These are phyloP conservation scores for Mareca strepera DNA, from an alignment of 2,797 vertebrate species.

Conservation along the genomic window DNA sequence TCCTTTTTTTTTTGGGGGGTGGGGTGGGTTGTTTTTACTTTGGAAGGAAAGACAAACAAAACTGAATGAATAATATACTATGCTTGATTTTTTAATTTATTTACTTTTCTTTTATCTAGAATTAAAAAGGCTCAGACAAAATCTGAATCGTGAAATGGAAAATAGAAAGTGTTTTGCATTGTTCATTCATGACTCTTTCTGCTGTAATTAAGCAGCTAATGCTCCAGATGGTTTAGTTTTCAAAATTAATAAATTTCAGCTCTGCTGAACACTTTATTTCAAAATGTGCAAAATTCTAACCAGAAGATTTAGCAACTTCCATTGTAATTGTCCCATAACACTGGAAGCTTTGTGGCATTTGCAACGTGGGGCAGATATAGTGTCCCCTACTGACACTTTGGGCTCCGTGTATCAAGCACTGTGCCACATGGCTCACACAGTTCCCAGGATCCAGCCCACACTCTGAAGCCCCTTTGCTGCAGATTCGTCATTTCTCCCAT, in stretches of 20 bases:
- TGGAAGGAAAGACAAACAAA: conserved; percentile 31
- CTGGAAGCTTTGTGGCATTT: neutral
- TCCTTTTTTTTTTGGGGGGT: neutral
- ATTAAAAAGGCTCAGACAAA: conserved; percentile 58
- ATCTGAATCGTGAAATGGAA: conserved; percentile 51
- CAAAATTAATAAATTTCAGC: conserved; percentile 77
- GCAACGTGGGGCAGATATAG: neutral
- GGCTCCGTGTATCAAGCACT: neutral
- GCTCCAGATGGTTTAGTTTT: conserved; percentile 77
- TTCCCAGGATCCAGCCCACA: neutral
- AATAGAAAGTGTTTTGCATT: conserved; percentile 60
- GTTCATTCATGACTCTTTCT: conserved; percentile 74
- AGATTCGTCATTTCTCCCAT: neutral
- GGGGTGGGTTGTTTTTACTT: neutral
- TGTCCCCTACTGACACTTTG: neutral
- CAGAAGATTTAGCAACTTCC: conserved; percentile 34
- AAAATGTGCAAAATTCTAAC: conserved; percentile 65
- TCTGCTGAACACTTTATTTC: conserved; percentile 64
- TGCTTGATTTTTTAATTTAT: neutral
- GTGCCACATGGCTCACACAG: neutral
- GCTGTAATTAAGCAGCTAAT: conserved; percentile 76
- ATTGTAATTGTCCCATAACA: conserved; percentile 23
- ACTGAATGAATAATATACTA: neutral
- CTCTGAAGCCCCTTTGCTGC: neutral
- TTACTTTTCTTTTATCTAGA: neutral